phyloP scores from a whole-genome alignment of 2,113 vertebrate species.

The Elachura formosa region DNA sequence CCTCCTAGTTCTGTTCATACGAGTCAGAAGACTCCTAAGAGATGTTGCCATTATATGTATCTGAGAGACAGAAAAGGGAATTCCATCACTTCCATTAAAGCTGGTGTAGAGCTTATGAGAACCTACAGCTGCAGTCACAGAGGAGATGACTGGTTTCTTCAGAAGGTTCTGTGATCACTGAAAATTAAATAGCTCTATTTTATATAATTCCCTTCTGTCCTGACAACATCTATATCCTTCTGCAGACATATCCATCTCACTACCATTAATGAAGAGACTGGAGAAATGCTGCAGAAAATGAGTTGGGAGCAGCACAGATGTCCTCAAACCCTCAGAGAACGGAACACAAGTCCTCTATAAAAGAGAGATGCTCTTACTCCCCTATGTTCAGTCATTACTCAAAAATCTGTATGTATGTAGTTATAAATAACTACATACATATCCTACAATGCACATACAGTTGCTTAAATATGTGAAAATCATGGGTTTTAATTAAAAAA shows the following conservation, averaged over 20 bases:
- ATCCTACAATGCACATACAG: not conserved
- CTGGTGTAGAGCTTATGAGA: not conserved
- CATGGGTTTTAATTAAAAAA: not conserved
- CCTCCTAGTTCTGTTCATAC: not conserved
- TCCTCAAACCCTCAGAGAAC: not conserved
- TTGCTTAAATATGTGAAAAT: not conserved
- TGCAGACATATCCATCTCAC: not conserved
- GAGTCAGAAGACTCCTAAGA: not conserved
- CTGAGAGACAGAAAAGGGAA: not conserved
- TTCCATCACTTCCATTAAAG: not conserved
- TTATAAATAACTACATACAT: not conserved
- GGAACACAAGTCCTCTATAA: not conserved
- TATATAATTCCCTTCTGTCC: not conserved
- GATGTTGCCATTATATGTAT: not conserved
- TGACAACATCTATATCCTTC: not conserved
- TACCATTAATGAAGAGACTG: not conserved
- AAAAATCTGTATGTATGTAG: not conserved
- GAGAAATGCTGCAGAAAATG: not conserved
- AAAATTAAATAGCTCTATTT: not conserved
- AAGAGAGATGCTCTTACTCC: not conserved
- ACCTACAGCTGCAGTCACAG: not conserved
- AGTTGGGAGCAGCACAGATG: not conserved
- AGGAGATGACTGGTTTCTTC: not conserved
- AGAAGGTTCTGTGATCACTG: not conserved
- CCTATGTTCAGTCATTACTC: accelerated